Conservation (phyloP, 1,140 invertebrate genomes). For the Geopemphigus sp. region DNA sequence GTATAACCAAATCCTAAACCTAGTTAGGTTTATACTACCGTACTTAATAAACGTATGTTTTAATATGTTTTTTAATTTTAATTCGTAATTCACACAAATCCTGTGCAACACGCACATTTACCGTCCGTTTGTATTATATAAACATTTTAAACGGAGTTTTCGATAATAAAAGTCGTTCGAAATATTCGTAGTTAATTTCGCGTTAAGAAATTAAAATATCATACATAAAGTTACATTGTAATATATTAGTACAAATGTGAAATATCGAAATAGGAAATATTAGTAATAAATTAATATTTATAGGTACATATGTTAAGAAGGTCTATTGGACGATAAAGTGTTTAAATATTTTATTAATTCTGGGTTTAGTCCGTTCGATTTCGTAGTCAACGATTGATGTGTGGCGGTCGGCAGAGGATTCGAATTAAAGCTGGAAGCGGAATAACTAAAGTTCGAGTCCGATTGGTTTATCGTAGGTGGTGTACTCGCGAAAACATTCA, state of each 20-base stretch:
- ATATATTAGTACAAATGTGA: neutral
- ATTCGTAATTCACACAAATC: neutral
- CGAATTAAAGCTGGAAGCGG: neutral
- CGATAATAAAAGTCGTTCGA: neutral
- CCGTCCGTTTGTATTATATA: neutral
- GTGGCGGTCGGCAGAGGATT: neutral
- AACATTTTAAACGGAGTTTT: neutral
- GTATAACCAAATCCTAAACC: neutral
- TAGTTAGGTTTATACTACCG: no score
- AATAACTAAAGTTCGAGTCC: neutral
- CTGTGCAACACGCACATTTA: no score
- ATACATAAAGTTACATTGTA: neutral
- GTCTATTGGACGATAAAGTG: neutral
- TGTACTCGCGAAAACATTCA: neutral
- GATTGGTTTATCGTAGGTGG: neutral
- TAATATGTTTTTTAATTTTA: neutral
- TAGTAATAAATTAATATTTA: neutral
- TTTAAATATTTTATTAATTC: constrained; percentile 14
- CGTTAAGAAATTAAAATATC: no score
- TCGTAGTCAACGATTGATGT: neutral
- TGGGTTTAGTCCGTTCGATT: neutral
- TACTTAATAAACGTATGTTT: no score
- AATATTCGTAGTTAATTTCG: no score
- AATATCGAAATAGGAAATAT: neutral
- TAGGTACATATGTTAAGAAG: neutral